Conservation (phyloP, 2,113 vertebrate species). For the Brienomyrus longianalis region DNA sequence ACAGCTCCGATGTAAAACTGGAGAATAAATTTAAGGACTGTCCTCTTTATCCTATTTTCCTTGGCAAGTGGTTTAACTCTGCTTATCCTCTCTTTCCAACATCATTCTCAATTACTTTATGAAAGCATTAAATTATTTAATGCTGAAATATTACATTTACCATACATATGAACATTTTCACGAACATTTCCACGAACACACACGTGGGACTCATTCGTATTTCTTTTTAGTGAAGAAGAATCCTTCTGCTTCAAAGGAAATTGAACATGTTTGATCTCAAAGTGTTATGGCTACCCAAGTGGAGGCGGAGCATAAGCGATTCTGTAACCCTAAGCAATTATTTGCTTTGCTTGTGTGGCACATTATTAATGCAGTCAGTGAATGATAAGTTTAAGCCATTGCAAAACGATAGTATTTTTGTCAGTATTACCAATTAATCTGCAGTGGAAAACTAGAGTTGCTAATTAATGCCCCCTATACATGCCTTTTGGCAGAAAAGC, state of each 20-base stretch:
- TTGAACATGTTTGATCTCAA: slow-evolving; percentile 1
- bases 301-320: background rate
- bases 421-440: background rate
- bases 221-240: background rate
- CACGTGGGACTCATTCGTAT: background rate
- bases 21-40: slow-evolving; percentile 6
- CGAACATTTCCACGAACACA: background rate
- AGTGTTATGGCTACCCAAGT: background rate
- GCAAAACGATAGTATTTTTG: background rate
- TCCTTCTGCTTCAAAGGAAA: background rate
- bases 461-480: background rate
- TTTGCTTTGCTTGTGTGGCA: background rate
- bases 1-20: background rate
- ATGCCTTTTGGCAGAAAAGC: background rate
- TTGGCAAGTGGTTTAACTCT: slow-evolving; percentile 15
- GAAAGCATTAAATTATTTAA: background rate
- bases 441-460: background rate
- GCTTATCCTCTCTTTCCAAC: background rate
- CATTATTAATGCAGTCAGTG: background rate
- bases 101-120: background rate
- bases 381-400: background rate
- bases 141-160: background rate
- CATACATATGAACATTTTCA: background rate
- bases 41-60: background rate
- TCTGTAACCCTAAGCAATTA: background rate